Evolutionary conservation across 2,113 vertebrate species (phyloP), one percentile per base, ranked within the genome.

Genomic region (Diadophis punctatus): DNA sequence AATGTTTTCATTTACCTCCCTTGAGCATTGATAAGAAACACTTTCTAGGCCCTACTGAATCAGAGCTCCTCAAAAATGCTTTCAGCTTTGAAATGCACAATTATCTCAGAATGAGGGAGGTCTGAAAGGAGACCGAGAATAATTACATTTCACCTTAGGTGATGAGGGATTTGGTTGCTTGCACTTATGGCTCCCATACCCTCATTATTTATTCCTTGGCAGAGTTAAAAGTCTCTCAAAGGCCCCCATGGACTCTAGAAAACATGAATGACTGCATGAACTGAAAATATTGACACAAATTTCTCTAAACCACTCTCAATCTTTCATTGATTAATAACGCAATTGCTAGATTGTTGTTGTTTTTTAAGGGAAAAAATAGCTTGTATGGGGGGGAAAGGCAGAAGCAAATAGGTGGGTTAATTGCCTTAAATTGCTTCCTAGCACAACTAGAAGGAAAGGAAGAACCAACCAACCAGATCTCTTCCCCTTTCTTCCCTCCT

Each of bases 11-110:
- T 91, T 91, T 34, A 43, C 12, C 92, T 95, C 90, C 91, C 20
- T 11, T 58, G 84, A 85, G 88, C 18, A 25, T 60, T 88, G 74
- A 68, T 0, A 80, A 87, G 91, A 95, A 95, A 92, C 56, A 34
- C 53, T 68, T 95, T 86, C 89, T 51, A 0, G 87, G 89, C 96
- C 11, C 43, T 90, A 9, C 55, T 95, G 34, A 80, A 87, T 92
- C 84, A 84, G 88, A 94, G 55, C 90, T 93, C 91, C 90, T 91
- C 90, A 92, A 94, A 95, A 89, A 93, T 90, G 90, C 92, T 95
- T 94, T 94, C 92, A 95, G 89, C 93, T 87, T 93, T 91, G 85
- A 92, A 93, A 94, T 53, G 30, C 87, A 86, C 91, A 60, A 94
- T 94, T 91, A 91, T 84, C 94, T 91, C 58, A 93, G 91, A 86